A percentile compares a stretch with the other conserved stretches of the same genome.
These are phyloP conservation scores for Thamnophis sirtalis DNA, from an alignment of 2,113 vertebrate species.

Conservation along the genomic window DNA sequence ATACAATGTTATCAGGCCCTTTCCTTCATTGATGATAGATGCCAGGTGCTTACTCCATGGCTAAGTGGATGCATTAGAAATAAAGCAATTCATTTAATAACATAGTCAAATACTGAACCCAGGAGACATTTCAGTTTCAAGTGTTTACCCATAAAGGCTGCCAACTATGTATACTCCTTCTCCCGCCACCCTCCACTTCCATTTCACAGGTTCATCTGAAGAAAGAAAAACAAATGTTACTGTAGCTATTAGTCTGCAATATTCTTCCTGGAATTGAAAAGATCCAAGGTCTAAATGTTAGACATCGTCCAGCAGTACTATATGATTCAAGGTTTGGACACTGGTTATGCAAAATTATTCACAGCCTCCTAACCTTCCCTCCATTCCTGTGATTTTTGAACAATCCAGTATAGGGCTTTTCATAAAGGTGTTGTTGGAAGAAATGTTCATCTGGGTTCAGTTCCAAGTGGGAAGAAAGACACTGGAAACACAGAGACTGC, in stretches of 20 bases:
- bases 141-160: background rate
- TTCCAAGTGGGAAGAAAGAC: too few species aligned
- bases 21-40: background rate
- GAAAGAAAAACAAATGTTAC: background rate
- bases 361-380: slow-evolving; percentile 4
- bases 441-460: too few species aligned
- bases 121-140: background rate
- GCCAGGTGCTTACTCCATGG: background rate
- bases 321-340: background rate
- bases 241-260: background rate
- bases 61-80: background rate
- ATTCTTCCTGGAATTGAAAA: background rate
- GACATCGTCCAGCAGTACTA: slow-evolving; percentile 37
- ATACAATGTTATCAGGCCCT: background rate
- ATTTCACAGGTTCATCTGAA: background rate
- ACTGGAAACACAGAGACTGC: too few species aligned
- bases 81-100: background rate
- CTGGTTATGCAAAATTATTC: background rate
- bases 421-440: too few species aligned
- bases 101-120: background rate
- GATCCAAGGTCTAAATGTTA: background rate
- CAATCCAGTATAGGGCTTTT: background rate
- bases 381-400: rapidly evolving
- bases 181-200: background rate
- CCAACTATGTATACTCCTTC: background rate